Conservation (phyloP, 2,113 vertebrate species). For the Alaudala cheleensis region DNA sequence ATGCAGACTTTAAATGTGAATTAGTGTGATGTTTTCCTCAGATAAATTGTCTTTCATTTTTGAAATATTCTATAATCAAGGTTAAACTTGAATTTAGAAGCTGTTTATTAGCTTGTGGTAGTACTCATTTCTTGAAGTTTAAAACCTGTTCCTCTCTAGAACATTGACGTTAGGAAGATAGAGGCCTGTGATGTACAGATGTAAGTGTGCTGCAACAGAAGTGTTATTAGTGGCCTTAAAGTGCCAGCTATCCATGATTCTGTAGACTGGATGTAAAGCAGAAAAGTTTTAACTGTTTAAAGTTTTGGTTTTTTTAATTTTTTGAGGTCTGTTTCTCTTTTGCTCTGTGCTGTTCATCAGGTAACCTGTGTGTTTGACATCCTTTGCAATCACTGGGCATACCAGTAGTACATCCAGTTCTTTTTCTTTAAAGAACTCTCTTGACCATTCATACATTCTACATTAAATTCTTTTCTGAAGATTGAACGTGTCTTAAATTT, state of each 20-base stretch:
- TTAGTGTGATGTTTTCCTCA: neutral
- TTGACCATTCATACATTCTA: neutral
- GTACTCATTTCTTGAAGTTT: neutral
- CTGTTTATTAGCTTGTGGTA: neutral
- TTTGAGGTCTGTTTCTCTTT: neutral
- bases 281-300: neutral
- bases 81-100: neutral
- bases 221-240: neutral
- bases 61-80: neutral
- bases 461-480: neutral
- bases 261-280: neutral
- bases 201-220: fast-evolving
- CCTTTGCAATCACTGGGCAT: fast-evolving
- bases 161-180: fast-evolving
- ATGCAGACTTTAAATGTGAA: neutral
- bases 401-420: neutral
- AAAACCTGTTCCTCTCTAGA: neutral
- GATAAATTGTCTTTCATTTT: neutral
- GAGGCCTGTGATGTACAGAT: neutral
- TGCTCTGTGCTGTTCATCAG: neutral
- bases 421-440: neutral
- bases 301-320: neutral
- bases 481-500: neutral
- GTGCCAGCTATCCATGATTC: neutral
- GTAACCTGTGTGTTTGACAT: neutral